phyloP scores from a whole-genome alignment of 2,797 vertebrate genomes.

The Liparis tanakae region DNA sequence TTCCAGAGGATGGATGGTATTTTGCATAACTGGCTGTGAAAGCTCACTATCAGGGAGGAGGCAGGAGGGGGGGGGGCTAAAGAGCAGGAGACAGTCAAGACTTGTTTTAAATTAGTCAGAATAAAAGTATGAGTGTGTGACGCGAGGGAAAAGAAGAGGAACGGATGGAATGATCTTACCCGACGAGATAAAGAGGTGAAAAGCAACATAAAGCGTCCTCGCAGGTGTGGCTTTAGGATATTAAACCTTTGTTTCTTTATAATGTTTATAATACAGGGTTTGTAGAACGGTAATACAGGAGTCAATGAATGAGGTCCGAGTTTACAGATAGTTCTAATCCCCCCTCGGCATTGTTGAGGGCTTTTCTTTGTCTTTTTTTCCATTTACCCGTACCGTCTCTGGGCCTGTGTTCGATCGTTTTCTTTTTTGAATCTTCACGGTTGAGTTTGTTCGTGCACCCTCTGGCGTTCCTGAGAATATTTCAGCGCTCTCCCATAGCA shows the following conservation, averaged over 20 bases:
- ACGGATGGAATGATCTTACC: no score
- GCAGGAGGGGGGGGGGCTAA: constrained; percentile 2
- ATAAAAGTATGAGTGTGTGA: constrained; percentile 16
- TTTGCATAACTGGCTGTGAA: constrained; percentile 60
- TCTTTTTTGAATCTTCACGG: no score
- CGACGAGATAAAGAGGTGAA: not conserved
- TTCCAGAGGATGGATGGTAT: constrained; percentile 49
- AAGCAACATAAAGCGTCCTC: not conserved
- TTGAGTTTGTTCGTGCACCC: no score
- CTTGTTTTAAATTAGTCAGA: constrained; percentile 5
- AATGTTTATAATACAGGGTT: not conserved
- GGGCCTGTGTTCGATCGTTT: no score
- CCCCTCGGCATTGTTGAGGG: no score
- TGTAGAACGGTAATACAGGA: not conserved
- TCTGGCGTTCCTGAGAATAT: no score
- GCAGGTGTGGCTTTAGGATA: not conserved
- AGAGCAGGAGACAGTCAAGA: not conserved
- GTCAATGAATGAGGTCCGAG: not conserved
- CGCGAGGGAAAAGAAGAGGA: not conserved
- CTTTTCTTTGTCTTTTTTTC: no score
- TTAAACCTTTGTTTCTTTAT: not conserved
- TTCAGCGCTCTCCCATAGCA: no score
- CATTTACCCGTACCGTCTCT: no score
- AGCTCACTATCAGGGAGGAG: constrained; percentile 57
- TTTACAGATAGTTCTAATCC: no score